Conservation (phyloP, 1,140 invertebrate genomes). For the Apis cerana region DNA sequence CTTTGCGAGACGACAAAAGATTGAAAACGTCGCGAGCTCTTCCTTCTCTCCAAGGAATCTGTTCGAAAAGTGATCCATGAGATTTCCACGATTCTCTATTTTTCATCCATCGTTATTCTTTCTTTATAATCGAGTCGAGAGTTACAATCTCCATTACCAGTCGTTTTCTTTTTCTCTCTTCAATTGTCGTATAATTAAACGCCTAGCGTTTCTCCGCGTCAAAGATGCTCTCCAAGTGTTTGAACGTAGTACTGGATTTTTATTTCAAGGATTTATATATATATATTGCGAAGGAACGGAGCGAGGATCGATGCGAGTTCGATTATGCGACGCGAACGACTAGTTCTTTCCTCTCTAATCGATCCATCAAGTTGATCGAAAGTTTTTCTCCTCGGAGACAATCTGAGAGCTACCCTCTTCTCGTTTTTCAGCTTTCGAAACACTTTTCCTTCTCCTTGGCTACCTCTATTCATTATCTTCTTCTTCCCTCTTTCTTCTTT, state of each 20-base stretch:
- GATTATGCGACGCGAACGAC: not conserved
- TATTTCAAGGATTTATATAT: no score
- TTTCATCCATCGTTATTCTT: no score
- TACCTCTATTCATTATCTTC: not conserved
- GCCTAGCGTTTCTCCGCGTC: not conserved
- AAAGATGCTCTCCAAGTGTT: no score
- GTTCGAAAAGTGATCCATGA: no score
- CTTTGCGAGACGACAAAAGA: not conserved
- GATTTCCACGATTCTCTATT: no score
- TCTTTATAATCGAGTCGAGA: no score
- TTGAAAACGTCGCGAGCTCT: not conserved
- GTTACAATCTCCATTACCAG: no score
- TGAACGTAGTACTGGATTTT: not conserved
- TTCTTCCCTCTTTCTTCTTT: no score
- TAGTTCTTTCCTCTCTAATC: not conserved
- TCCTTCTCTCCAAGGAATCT: no score
- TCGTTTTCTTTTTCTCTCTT: not conserved
- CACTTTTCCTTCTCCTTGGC: not conserved
- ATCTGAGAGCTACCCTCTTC: not conserved
- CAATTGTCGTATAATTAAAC: not conserved
- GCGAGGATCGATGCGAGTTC: not conserved
- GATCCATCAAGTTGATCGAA: conserved; percentile 48
- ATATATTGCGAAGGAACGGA: no score
- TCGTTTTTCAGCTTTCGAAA: not conserved
- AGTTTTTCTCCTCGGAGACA: conserved; percentile 50